phyloP scores from a whole-genome alignment of 2,113 vertebrate genomes.

The Chionodraco myersi region DNA sequence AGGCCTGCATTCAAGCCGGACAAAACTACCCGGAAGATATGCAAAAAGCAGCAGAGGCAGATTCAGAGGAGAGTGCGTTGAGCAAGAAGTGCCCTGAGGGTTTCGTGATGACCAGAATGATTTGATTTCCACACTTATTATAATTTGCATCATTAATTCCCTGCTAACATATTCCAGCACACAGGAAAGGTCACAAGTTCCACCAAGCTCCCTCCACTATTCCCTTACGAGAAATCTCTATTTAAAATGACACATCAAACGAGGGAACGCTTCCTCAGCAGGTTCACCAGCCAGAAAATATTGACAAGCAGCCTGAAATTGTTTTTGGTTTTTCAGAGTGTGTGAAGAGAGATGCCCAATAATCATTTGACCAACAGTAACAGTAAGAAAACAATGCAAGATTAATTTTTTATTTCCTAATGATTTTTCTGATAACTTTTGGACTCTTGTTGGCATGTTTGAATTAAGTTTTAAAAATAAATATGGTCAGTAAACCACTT shows the following conservation, averaged over 20 bases:
- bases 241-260: constrained; percentile 8
- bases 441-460: not conserved
- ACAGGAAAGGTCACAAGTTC: constrained; percentile 14
- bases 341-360: constrained; percentile 20
- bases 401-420: constrained; percentile 11
- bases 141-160: constrained; percentile 50
- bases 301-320: not conserved
- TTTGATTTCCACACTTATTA: constrained; percentile 38
- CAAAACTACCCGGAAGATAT: constrained; percentile 28
- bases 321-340: constrained; percentile 12
- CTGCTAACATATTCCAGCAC: constrained; percentile 29
- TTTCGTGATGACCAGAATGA: constrained; percentile 41
- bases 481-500: too few relatives aligned
- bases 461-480: not conserved
- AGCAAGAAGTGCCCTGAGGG: constrained; percentile 8
- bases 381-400: constrained; percentile 25
- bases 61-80: constrained; percentile 11
- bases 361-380: constrained; percentile 9
- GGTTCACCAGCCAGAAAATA: not conserved
- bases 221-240: not conserved
- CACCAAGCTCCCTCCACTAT: constrained; percentile 5
- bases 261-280: not conserved
- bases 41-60: constrained; percentile 21
- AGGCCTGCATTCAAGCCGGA: constrained; percentile 16
- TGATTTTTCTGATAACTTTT: not conserved